phyloP scores from a whole-genome alignment of 2,797 vertebrate species.

The Gymnodraco acuticeps region DNA sequence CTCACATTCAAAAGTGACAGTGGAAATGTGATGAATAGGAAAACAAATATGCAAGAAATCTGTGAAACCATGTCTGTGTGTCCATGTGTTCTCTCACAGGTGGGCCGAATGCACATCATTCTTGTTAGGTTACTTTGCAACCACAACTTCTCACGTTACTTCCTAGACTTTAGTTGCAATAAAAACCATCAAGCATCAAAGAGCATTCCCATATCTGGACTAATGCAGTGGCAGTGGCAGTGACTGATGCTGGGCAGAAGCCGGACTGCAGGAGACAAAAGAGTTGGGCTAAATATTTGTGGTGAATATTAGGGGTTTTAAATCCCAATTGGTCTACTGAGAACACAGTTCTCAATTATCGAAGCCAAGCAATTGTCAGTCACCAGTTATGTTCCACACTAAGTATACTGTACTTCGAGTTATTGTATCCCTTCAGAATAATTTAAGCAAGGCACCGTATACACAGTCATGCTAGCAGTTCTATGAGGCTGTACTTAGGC shows the following conservation, averaged over 20 bases:
- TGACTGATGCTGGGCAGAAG: conserved; percentile 41
- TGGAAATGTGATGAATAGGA: not conserved
- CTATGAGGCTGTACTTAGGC: not conserved
- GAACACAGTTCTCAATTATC: conserved; percentile 3
- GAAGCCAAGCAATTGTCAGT: conserved; percentile 34
- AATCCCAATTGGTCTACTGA: conserved; percentile 27
- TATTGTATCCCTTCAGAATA: not conserved
- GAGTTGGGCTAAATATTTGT: conserved; percentile 33
- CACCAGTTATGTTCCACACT: conserved; percentile 2
- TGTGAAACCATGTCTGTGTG: not conserved
- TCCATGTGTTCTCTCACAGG: conserved; percentile 38
- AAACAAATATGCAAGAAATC: not conserved
- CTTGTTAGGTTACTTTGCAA: conserved; percentile 46
- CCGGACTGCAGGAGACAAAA: conserved; percentile 26
- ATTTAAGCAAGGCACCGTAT: not conserved
- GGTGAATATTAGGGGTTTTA: conserved; percentile 35
- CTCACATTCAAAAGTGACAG: conserved; percentile 29
- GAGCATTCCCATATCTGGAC: conserved; percentile 44
- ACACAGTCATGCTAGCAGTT: not conserved
- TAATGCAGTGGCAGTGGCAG: conserved; percentile 27
- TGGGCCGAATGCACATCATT: conserved; percentile 58
- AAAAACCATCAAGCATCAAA: conserved; percentile 49
- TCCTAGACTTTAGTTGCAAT: conserved; percentile 35
- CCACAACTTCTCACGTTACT: conserved; percentile 56
- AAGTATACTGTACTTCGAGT: not conserved